Evolutionary conservation across 2,888 invertebrate genomes (phyloP), one percentile per base, ranked within the genome.

Genomic region (Microctonus aethiopoides): DNA sequence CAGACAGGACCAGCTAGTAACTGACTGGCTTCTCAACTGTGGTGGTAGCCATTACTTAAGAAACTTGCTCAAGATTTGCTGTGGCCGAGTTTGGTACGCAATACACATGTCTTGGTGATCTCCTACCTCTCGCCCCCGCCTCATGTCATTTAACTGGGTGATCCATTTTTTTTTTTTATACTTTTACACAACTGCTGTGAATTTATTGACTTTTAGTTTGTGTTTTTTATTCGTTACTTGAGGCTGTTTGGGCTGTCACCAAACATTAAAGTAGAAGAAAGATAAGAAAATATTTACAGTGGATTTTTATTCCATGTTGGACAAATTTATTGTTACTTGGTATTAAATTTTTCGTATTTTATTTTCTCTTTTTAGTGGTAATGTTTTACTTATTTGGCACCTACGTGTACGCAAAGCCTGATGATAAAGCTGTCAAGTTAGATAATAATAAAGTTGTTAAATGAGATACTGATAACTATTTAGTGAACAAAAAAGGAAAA

Each of bases 41-140:
- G 24, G 68, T 72, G 24, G 68, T 72, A 61, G 67, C 75, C 72
- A 72, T 74, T 75, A 75, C 73, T 76, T 71, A 72, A 76, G 74
- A 76, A 75, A 76, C 76, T 77, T 73, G 77, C 74, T 76, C 75
- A 73, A 71, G 74, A 77, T 77, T 77, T 70, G 70, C 64, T 59
- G 22, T 22, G 60, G 34, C n/a, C 34, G 34, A 22, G 13, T 60
- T 60, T 34, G 32, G 26, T 22, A 54, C 24, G 54, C 3, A 22
- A 54, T 26, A n/a, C 54, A 54, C 11, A n/a, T 41, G 54, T 24
- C 26, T 54, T 24, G 13, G 24, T 24, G 54, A 26, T 54, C 54
- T 54, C 54, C 16, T 26, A 26, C 26, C 54, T 13, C 24, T 54
- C 26, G 26, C 26, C 54, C 54, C 54, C 54, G 54, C 54, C 24